Evolutionary conservation across 2,888 invertebrate genomes (phyloP), one percentile per base, ranked within the genome.

Genomic region (Sphaeridia pumilis): DNA sequence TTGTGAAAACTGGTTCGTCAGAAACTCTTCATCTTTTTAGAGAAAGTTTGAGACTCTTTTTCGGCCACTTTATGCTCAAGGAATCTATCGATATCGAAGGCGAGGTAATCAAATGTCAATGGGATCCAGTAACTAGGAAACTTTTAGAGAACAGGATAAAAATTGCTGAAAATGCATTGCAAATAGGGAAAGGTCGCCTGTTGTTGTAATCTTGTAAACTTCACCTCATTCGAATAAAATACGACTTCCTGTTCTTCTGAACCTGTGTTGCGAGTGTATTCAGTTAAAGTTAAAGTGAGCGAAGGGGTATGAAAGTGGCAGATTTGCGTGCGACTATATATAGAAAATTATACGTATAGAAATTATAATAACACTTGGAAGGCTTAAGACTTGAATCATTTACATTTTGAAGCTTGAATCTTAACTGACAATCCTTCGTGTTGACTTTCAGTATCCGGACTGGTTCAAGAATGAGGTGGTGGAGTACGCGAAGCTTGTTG

Each of bases 11-110:
- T 47, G 76, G 84, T 0, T 76, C 78, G 51, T 78, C 85, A 0
- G 75, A 81, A 0, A 84, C 88, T 68, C 73, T 92, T 10, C 80
- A 82, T 67, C 75, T 82, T 66, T 85, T 93, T 63, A 78, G 86
- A 50, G 89, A 90, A 68, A 85, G 88, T 61, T 71, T 93, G 2
- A 74, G 83, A 42, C 71, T 93, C 7, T 93, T 93, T 68, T 81
- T 93, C 67, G 83, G 82, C 67, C 89, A 90, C 70, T 93, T 93
- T 66, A 70, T 93, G 22, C 68, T 89, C 2, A 81, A 67, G 48
- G 52, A 62, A 46, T 26, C 46, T n/a, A 51, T 50, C 1, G 57
- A 59, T 5, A 57, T 58, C 12, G 57, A 56, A 4, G 47, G 49
- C 4, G 58, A 52, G 45, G 58, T 49, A 78, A 56, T 34, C 41